A percentile compares a stretch with the other conserved stretches of the same genome.
Evolutionary conservation across 2,888 invertebrate species (phyloP).

Genomic region (Myathropa florea): DNA sequence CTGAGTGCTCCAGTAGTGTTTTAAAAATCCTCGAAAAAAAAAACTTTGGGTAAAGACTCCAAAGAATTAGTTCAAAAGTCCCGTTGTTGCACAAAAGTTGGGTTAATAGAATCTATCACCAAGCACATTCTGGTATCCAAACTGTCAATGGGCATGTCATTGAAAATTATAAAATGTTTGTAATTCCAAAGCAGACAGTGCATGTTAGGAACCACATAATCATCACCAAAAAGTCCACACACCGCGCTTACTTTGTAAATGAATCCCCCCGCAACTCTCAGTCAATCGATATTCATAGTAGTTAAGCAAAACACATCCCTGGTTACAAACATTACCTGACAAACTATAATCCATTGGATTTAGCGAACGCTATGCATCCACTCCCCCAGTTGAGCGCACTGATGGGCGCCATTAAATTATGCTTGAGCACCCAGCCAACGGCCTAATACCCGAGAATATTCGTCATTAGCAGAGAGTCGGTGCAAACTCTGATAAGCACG

Average conservation of each 20-base stretch:
- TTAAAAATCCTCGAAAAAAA: too few species aligned
- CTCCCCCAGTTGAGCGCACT: neutral
- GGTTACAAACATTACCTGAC: neutral
- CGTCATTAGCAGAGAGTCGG: neutral
- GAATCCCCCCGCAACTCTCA: neutral
- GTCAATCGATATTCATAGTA: neutral
- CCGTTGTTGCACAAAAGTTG: too few species aligned
- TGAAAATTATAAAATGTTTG: too few species aligned
- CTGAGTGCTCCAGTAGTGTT: too few species aligned
- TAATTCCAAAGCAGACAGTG: too few species aligned
- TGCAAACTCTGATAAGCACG: neutral
- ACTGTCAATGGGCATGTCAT: too few species aligned
- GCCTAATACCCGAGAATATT: neutral
- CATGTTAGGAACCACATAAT: neutral
- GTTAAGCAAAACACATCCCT: neutral
- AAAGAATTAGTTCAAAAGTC: too few species aligned
- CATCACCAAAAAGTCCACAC: neutral
- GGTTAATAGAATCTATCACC: too few species aligned
- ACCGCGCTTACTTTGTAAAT: neutral
- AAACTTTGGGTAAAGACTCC: too few species aligned
- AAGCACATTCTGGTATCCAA: too few species aligned
- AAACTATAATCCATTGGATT: neutral
- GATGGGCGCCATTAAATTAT: neutral
- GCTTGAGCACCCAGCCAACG: neutral
- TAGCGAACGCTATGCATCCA: neutral